Conservation (phyloP, 2,888 invertebrate genomes). For the Leucoma salicis region DNA sequence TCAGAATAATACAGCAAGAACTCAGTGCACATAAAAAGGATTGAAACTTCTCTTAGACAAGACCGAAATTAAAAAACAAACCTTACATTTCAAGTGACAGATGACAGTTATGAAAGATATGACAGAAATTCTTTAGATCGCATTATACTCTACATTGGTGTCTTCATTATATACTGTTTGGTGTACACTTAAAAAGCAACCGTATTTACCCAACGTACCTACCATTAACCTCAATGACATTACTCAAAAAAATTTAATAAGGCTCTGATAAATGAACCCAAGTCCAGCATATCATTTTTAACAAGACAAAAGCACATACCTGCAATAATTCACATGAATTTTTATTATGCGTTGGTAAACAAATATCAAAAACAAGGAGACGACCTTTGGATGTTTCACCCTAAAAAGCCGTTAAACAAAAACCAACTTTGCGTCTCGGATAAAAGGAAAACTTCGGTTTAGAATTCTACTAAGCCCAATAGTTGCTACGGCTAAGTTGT, state of each 20-base stretch:
- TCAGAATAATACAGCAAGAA: no score
- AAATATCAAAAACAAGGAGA: slow-evolving; percentile 36
- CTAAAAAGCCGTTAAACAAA: slow-evolving; percentile 11
- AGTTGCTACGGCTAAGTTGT: slow-evolving; percentile 35
- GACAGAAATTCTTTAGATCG: no score
- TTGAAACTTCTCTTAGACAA: no score
- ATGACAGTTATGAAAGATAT: no score
- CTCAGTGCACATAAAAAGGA: no score
- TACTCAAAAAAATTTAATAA: slow-evolving; percentile 19
- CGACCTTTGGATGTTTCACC: slow-evolving; percentile 21
- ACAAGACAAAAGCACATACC: slow-evolving; percentile 26
- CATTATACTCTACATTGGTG: no score
- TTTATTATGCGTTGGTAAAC: slow-evolving; percentile 34
- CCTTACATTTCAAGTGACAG: no score
- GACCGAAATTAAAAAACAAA: no score
- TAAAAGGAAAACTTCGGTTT: slow-evolving; percentile 12
- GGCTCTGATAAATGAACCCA: slow-evolving; percentile 16
- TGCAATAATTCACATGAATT: slow-evolving; percentile 30
- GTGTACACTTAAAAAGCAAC: not conserved
- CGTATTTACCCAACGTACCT: not conserved
- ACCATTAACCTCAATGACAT: slow-evolving; percentile 1
- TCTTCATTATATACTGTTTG: no score
- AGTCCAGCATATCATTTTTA: slow-evolving; percentile 23
- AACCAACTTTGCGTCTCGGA: slow-evolving; percentile 1
- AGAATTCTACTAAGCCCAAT: slow-evolving; percentile 7